Evolutionary conservation across 2,888 invertebrate species (phyloP).

Genomic region (Cheilosia scutellata): DNA sequence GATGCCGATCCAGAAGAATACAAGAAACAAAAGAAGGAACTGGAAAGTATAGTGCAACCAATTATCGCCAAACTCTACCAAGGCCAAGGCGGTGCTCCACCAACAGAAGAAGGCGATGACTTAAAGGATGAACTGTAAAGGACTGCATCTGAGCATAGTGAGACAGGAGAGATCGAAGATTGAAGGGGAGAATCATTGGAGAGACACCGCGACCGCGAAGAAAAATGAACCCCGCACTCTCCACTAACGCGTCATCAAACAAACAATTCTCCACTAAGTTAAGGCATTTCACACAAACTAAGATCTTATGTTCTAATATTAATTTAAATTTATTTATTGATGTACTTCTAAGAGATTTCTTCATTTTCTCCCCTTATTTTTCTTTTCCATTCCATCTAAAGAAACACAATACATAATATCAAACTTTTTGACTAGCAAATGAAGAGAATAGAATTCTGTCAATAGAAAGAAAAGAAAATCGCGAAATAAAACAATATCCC

Average conservation of each 20-base stretch:
- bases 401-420: conserved; percentile 18
- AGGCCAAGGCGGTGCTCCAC: conserved; percentile 91
- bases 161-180: conserved; percentile 72
- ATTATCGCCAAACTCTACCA: conserved; percentile 98
- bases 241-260: conserved; percentile 56
- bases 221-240: conserved; percentile 45
- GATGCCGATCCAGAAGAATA: conserved; percentile 96
- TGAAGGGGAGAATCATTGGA: conserved; percentile 60
- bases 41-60: conserved; percentile 98
- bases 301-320: conserved; percentile 65
- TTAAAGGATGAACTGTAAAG: conserved; percentile 93
- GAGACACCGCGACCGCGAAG: background rate
- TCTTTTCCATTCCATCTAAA: conserved; percentile 59
- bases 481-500: conserved; percentile 60
- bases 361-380: conserved; percentile 36
- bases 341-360: conserved; percentile 68
- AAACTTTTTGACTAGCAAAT: conserved; percentile 48
- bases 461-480: conserved; percentile 50
- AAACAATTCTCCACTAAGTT: conserved; percentile 67
- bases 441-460: conserved; percentile 61
- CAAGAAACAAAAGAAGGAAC: conserved; percentile 97
- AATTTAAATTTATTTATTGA: conserved; percentile 75
- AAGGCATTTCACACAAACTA: conserved; percentile 71
- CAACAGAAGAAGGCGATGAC: conserved; percentile 88
- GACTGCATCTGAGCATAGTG: conserved; percentile 73